A percentile compares a stretch with the other conserved stretches of the same genome.
Conservation (phyloP, 1,140 invertebrate genomes). For the Drosophila funebris region DNA sequence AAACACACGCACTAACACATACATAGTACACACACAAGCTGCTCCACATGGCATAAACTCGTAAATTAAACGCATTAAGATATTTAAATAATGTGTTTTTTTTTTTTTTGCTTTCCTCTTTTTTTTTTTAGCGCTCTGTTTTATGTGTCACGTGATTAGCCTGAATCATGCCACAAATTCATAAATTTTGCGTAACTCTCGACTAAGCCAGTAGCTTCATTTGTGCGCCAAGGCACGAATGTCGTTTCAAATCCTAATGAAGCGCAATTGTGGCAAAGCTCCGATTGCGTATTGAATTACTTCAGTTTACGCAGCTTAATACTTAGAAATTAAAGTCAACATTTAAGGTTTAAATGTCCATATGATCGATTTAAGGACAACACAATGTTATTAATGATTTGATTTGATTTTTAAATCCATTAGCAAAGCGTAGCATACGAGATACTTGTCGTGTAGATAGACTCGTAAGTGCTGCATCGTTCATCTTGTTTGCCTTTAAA, state of each 20-base stretch:
- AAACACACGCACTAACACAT: too few relatives aligned
- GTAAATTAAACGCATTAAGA: slow-evolving; percentile 80
- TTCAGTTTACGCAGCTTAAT: not conserved
- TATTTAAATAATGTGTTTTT: slow-evolving; percentile 71
- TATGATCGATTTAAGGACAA: not conserved
- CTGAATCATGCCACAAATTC: slow-evolving; percentile 70
- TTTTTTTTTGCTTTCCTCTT: not conserved
- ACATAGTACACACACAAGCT: slow-evolving; percentile 6
- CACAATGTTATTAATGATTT: not conserved
- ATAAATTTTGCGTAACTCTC: slow-evolving; percentile 60
- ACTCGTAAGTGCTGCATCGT: not conserved
- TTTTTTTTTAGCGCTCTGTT: slow-evolving; percentile 5
- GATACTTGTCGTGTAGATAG: too few relatives aligned
- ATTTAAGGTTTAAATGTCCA: not conserved
- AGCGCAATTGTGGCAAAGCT: slow-evolving; percentile 23
- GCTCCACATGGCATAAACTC: slow-evolving; percentile 57
- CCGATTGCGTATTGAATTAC: not conserved
- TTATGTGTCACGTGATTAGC: slow-evolving; percentile 71
- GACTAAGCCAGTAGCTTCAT: slow-evolving; percentile 8
- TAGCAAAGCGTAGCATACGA: not conserved
- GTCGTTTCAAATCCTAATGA: slow-evolving; percentile 22
- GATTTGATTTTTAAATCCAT: slow-evolving; percentile 1
- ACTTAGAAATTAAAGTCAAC: too few relatives aligned
- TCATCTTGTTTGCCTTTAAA: slow-evolving; percentile 21
- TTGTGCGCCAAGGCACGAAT: slow-evolving; percentile 9